phyloP scores from a whole-genome alignment of 2,888 invertebrate genomes.

The Andrena chrysosceles region DNA sequence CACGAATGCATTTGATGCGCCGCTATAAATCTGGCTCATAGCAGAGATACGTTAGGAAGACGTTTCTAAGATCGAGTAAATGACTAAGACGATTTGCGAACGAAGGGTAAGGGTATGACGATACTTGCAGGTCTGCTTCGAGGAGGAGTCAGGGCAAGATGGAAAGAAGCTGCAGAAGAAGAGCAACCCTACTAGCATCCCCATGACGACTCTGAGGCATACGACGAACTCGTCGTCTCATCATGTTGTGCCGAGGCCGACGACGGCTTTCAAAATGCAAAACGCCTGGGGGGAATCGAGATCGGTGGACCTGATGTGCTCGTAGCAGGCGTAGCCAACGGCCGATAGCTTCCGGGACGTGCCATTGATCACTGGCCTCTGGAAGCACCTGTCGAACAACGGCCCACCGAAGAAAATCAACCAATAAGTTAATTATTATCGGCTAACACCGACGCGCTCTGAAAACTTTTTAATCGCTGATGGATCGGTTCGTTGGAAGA shows the following conservation, averaged over 20 bases:
- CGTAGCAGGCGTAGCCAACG: constrained; percentile 81
- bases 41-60: no score
- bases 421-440: constrained; percentile 52
- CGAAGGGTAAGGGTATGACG: not conserved
- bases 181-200: constrained; percentile 71
- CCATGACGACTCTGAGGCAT: constrained; percentile 79
- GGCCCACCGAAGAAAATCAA: constrained; percentile 72
- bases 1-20: no score
- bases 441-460: not conserved
- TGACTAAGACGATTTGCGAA: not conserved
- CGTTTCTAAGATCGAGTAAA: no score
- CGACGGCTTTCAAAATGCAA: constrained; percentile 77
- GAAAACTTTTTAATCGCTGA: not conserved
- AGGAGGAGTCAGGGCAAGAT: constrained; percentile 73
- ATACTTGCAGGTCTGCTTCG: constrained; percentile 79
- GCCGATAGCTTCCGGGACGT: constrained; percentile 81
- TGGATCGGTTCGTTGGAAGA: not conserved
- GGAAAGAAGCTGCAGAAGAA: constrained; percentile 68
- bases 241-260: constrained; percentile 78
- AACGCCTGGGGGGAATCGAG: constrained; percentile 81
- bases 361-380: constrained; percentile 81
- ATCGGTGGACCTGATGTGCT: constrained; percentile 80
- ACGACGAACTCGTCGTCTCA: constrained; percentile 69
- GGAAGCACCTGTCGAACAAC: constrained; percentile 79
- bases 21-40: no score